Base-by-base conservation (phyloP, 2,888 invertebrate species). In the Hirtodrosophila confusa region DNA sequence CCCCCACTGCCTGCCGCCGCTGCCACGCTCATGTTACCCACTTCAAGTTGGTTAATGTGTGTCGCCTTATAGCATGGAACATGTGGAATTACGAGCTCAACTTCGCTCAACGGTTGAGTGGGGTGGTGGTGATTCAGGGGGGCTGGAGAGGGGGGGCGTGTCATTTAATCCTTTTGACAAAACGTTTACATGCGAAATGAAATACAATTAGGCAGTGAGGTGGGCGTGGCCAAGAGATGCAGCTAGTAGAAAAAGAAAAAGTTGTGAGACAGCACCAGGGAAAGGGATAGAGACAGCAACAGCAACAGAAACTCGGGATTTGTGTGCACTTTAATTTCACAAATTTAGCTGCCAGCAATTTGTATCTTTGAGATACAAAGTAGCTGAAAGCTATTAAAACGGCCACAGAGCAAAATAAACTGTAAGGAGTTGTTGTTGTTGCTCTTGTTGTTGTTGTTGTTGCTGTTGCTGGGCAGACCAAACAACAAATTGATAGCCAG, bases 141-240 rank as follows among this genome's bases (percentile, higher is more conserved):
- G 48, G 36, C 31, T 43, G 9, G 31, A n/a, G 11, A 7, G 8
- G 39, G 55, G 57, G 33, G 58, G 60, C 49, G 63, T 72, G 73
- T 64, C 57, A 69, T 56, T 65, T 87, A 87, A 87, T 87, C 86
- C 86, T 82, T 76, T 88, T 79, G 85, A 83, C 88, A 87, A 88
- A 87, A 85, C 85, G 87, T 78, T 80, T 83, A 70, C 79, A 71
- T 73, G 69, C 60, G 66, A 71, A 69, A 75, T 71, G 80, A 69
- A 80, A 80, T 78, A 73, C 80, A 82, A 78, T 79, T 83, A 75
- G 82, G 68, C 24, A 66, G 56, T 66, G 61, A 71, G 55, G 70
- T 78, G 69, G 73, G 69, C 68, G 76, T 67, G 75, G 72, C 50
- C n/a, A 31, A 8, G 10, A 40, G 9, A 27, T 27, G 27, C 27